These are phyloP conservation scores for Drosophila sordidapex DNA, from an alignment of 2,888 invertebrate species.

Conservation along the genomic window DNA sequence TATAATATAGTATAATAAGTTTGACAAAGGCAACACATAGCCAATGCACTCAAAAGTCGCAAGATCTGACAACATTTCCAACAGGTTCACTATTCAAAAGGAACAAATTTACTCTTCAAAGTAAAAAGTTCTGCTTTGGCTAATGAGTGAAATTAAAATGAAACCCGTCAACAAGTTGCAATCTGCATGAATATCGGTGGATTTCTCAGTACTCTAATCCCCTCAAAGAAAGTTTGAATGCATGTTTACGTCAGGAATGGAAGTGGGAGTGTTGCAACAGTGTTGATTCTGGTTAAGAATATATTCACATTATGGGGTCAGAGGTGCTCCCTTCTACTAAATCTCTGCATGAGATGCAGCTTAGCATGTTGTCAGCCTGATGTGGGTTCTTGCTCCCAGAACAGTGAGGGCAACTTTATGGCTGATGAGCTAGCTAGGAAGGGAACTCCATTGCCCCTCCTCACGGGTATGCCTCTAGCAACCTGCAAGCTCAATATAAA, in stretches of 20 bases:
- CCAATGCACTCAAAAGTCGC: slow-evolving; percentile 43
- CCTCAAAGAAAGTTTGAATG: background rate
- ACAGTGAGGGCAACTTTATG: too few relatives aligned
- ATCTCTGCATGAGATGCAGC: too few relatives aligned
- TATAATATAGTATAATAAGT: slow-evolving; percentile 59
- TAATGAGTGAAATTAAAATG: background rate
- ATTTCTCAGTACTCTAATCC: slow-evolving; percentile 13
- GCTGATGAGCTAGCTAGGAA: too few relatives aligned
- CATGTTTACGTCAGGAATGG: background rate
- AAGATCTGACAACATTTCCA: background rate
- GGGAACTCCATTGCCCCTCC: too few relatives aligned
- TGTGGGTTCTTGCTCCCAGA: too few relatives aligned
- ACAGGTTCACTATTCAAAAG: background rate
- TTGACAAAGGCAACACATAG: slow-evolving; percentile 56
- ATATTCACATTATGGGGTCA: background rate
- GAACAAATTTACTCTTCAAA: background rate
- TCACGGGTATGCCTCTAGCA: too few relatives aligned
- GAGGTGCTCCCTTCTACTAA: background rate
- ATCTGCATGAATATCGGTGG: background rate
- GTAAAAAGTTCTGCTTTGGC: background rate
- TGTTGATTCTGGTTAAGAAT: background rate
- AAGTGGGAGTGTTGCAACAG: background rate
- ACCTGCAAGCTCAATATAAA: too few relatives aligned
- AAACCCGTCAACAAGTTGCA: background rate
- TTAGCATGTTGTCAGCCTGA: too few relatives aligned